Base-by-base conservation (phyloP, 1,140 invertebrate genomes). In the Drosophila pandora region DNA sequence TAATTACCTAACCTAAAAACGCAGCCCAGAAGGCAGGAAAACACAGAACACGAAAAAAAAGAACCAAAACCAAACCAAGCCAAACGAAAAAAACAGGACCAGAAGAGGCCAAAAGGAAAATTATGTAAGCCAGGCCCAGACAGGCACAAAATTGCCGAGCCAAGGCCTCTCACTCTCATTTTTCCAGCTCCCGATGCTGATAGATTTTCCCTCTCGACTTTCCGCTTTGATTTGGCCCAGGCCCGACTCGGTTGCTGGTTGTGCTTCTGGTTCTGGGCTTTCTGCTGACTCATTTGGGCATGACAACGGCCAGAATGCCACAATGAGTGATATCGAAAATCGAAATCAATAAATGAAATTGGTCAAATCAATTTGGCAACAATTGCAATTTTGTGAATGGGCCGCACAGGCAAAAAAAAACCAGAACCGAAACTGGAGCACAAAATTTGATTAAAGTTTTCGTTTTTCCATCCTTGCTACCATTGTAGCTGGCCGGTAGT, bases 301-400 rank as follows among this genome's bases (percentile, higher is more conserved):
- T 88, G 83, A 71, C 75, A 83, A 58, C 65, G 67, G 30, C 65
- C 63, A 57, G 68, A 37, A 37, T 37, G 34, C 34, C 34, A 37
- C 34, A 88, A 73, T 79, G 79, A 88, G 79, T 88, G 83, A 82
- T 85, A 85, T 87, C 82, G 74, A 85, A 85, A 87, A 85, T 82
- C 82, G 82, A 79, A 88, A 87, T 87, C 83, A 87, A 87, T 87
- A 87, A 87, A 79, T 83, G 72, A 87, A 87, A 87, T 87, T 87
- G 83, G 83, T 88, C 79, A 87, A 87, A 87, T 87, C 83, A 87
- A 87, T 87, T 87, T 88, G 83, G 76, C 79, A 87, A 88, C 82
- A 87, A 87, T 85, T 85, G 82, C 82, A 87, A 80, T 85, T 87
- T 75, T 71, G 32, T 49, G 52, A 69, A 53, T 37, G 62, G 41